A percentile compares a stretch with the other conserved stretches of the same genome.
Conservation (phyloP, 2,797 vertebrate genomes). For the Pterois miles region DNA sequence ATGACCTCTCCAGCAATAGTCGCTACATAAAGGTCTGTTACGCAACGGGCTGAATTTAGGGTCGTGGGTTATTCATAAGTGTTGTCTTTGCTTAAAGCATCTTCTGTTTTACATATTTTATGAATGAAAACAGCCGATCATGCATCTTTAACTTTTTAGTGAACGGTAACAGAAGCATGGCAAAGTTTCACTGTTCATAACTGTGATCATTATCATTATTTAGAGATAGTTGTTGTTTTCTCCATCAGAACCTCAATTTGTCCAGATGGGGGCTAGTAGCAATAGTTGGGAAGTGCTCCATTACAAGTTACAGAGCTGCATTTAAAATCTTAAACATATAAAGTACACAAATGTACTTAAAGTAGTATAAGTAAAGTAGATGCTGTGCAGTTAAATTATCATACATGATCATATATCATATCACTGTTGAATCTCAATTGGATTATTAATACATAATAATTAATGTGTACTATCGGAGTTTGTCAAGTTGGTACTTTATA, state of each 20-base stretch:
- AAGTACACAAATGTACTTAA: not conserved
- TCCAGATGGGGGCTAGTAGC: not conserved
- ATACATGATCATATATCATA: not conserved
- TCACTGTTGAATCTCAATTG: too few relatives aligned
- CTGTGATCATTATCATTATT: not conserved
- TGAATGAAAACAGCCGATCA: not conserved
- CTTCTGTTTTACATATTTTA: not conserved
- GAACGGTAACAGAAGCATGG: not conserved
- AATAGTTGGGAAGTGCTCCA: not conserved
- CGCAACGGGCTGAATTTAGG: slow-evolving; percentile 40
- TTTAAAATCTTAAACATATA: not conserved
- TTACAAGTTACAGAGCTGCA: not conserved
- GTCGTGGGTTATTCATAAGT: slow-evolving; percentile 14
- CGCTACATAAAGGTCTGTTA: slow-evolving; percentile 46
- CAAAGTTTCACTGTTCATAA: not conserved
- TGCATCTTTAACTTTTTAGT: not conserved
- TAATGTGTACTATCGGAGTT: not conserved
- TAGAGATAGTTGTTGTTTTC: not conserved
- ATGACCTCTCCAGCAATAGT: slow-evolving; percentile 59
- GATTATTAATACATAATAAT: not conserved
- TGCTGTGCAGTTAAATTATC: not conserved
- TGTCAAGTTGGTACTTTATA: not conserved
- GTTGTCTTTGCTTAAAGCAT: slow-evolving; percentile 20
- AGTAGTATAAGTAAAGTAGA: not conserved
- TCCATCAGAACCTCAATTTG: not conserved